Base-by-base conservation (phyloP, 2,888 invertebrate species). In the Dynastes hyllus region DNA sequence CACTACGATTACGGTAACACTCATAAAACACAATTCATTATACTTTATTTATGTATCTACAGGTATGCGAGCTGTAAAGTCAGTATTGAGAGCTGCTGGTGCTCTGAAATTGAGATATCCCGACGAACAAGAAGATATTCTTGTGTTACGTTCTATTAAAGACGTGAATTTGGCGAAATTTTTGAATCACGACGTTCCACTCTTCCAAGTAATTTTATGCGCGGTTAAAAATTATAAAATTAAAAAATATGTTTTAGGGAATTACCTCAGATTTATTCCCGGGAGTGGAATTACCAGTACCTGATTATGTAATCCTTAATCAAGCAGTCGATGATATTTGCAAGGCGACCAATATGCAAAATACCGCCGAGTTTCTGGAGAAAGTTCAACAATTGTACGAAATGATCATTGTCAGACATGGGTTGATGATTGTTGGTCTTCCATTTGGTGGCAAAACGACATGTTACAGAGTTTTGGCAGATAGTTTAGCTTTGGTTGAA, bases 161-260 rank as follows among this genome's bases (percentile, higher is more conserved):
- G 98, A 98, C 88, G 97, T 98, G 27, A 98, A 98, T 89, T 89
- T 98, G 78, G 97, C 98, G 0, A 98, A 98, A 88, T 98, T 98
- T 87, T 91, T 98, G 80, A 94, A 94, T 73, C 97, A 95, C 83
- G 96, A 96, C 86, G 92, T 98, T 37, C 97, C 97, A 0, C 90
- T 98, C 4, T 98, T 98, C 86, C 93, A 95, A 91, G 93, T 93
- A 86, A 85, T 84, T 40, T 2, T 32, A 11, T 2, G n/a, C 8
- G 8, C 6, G 2, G 13, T 45, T 50, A 4, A 11, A 63, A 40
- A 40, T 61, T 13, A 27, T 27, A 61, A 66, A 16, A 9, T 65
- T 16, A 37, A 65, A 8, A 11, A 53, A 51, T n/a, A 32, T 90
- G 73, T 91, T 91, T 84, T 89, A 94, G 91, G 98, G 97, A 73